Conservation (phyloP, 2,113 vertebrate species). For the Diadophis punctatus region DNA sequence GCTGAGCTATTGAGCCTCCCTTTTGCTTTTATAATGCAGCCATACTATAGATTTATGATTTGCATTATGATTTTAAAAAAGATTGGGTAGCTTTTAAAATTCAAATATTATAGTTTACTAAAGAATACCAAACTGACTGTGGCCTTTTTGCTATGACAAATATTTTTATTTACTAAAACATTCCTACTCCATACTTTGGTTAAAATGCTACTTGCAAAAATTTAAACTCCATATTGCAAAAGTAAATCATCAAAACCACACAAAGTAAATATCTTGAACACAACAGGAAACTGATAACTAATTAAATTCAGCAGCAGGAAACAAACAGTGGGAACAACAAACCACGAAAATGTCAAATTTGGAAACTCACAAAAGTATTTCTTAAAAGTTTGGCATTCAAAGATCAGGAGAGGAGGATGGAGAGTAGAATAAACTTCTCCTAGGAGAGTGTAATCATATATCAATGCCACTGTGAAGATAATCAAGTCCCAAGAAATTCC, state of each 20-base stretch:
- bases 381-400: background rate
- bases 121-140: background rate
- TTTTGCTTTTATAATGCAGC: background rate
- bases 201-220: background rate
- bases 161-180: background rate
- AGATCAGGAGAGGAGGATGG: background rate
- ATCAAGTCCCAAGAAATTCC: background rate
- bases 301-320: background rate
- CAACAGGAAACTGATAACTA: constrained; percentile 2
- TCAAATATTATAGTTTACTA: background rate
- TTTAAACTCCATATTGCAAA: background rate
- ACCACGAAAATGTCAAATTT: background rate
- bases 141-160: background rate
- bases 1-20: background rate
- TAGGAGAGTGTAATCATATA: background rate
- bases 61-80: background rate
- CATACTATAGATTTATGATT: background rate
- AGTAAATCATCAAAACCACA: constrained; percentile 8
- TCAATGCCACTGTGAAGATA: background rate
- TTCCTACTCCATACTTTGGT: background rate
- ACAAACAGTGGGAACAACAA: background rate
- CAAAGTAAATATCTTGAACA: background rate
- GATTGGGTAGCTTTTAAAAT: background rate
- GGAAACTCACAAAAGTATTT: background rate
- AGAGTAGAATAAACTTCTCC: background rate